Percentiles rank a stretch among this genome's conserved stretches.
phyloP scores from a whole-genome alignment of 2,888 invertebrate genomes.

The Lagria hirta region DNA sequence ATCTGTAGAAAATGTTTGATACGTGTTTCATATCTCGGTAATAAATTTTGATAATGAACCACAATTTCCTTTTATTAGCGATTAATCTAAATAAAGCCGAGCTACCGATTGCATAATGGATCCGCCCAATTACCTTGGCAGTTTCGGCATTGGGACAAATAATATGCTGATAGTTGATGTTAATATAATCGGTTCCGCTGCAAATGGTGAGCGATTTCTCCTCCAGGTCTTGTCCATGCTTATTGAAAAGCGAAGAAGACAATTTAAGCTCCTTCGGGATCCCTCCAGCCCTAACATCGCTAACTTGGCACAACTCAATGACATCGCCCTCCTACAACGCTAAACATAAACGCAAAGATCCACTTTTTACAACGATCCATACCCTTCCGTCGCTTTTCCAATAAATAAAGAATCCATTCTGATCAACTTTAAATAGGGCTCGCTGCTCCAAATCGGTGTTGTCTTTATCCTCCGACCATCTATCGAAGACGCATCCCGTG shows the following conservation, averaged over 20 bases:
- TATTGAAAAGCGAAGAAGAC: constrained; percentile 70
- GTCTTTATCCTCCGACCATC: constrained; percentile 98
- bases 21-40: too few species aligned
- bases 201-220: constrained; percentile 95
- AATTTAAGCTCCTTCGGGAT: constrained; percentile 89
- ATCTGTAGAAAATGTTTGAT: too few species aligned
- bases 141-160: constrained; percentile 91
- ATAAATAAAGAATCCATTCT: constrained; percentile 96
- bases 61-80: too few species aligned
- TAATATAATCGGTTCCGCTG: constrained; percentile 98
- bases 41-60: too few species aligned
- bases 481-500: constrained; percentile 88
- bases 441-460: constrained; percentile 85
- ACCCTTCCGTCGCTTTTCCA: constrained; percentile 98
- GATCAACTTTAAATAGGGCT: constrained; percentile 91
- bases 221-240: constrained; percentile 80
- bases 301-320: constrained; percentile 97
- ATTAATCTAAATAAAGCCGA: too few species aligned
- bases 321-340: constrained; percentile 95
- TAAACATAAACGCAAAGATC: constrained; percentile 4
- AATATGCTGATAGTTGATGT: constrained; percentile 96
- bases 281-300: constrained; percentile 92
- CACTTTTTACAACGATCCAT: constrained; percentile 41
- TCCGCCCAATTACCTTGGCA: constrained; percentile 89
- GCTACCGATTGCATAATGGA: too few species aligned